Base-by-base conservation (phyloP, 92 coral and sea anemone species). In the Epizoanthus rinbou region DNA sequence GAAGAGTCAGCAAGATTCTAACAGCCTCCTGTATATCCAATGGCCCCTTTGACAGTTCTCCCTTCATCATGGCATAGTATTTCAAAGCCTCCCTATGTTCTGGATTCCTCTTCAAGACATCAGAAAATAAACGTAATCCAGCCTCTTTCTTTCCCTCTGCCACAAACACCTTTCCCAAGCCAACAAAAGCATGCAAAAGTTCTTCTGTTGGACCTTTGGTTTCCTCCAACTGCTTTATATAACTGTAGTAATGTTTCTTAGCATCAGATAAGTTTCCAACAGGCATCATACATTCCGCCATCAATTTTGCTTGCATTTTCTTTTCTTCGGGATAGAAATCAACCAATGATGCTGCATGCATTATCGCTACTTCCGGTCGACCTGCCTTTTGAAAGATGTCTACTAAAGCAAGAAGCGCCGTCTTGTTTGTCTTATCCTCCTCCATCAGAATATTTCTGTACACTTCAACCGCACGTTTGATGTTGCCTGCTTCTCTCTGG, bases 1-100 rank as follows among this genome's bases (percentile, higher is more conserved):
- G 37, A 2, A 80, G 76, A n/a, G 91, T 39, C 57, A 84, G 17
- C 56, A 88, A 47, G 23, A 88, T 71, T 25, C 76, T 25, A 25
- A 88, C 54, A 7, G 91, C 73, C 59, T 84, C 91, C 17, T 88
- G 91, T 18, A 84, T 50, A 75, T 76, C 79, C 35, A 64, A 11
- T 18, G 69, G 81, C 6, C 68, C 69, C 73, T 67, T 65, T 56
- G 79, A 66, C 13, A 41, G 69, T 75, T 74, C 90, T 69, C 84
- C 88, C 57, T 81, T 84, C 33, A 57, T 58, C 9, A 84, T 52
- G 31, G 88, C 91, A 69, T 66, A 88, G 13, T 86, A 74, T 35
- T 45, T 84, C 11, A 88, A 65, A 52, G 73, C 85, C n/a, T 76
- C 88, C 10, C 57, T 37, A 9, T 88, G 85, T 13, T 85, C 69